Percentiles rank a stretch among this genome's conserved stretches.
phyloP scores from a whole-genome alignment of 2,113 vertebrate species.

The Apistogramma diplotaenia region DNA sequence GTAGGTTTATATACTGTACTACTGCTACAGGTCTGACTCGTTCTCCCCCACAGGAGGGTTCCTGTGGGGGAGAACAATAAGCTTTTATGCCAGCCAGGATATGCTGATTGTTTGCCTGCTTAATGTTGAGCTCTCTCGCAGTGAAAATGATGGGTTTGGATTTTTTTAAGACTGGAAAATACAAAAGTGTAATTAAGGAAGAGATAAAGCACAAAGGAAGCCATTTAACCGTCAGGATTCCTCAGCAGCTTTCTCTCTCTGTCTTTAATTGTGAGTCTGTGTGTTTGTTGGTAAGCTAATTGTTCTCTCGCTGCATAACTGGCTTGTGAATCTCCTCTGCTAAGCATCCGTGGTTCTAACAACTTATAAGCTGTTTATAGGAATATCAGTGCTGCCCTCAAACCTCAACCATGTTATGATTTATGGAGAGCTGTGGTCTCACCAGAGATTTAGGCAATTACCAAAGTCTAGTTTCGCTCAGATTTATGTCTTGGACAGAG shows the following conservation, averaged over 20 bases:
- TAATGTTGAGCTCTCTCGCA: slow-evolving; percentile 4
- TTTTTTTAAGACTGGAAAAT: slow-evolving; percentile 49
- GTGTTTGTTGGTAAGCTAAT: slow-evolving; percentile 32
- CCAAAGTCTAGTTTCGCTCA: slow-evolving; percentile 49
- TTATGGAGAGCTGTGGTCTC: slow-evolving; percentile 54
- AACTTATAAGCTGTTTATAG: slow-evolving; percentile 47
- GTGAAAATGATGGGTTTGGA: slow-evolving; percentile 42
- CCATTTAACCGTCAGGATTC: slow-evolving; percentile 22
- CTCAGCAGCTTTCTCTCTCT: not conserved
- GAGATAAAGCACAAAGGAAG: slow-evolving; percentile 38
- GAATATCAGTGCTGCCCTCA: slow-evolving; percentile 47
- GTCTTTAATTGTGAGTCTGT: slow-evolving; percentile 10
- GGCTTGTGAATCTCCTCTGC: slow-evolving; percentile 12
- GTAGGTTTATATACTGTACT: slow-evolving; percentile 31
- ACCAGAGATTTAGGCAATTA: slow-evolving; percentile 55
- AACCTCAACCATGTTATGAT: slow-evolving; percentile 58
- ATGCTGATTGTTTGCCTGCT: slow-evolving; percentile 50
- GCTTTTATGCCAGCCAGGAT: slow-evolving; percentile 50
- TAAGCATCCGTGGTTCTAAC: slow-evolving; percentile 27
- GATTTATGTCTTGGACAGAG: slow-evolving; percentile 51
- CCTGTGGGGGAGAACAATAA: slow-evolving; percentile 51
- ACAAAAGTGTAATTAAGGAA: slow-evolving; percentile 43
- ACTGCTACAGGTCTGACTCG: slow-evolving; percentile 22
- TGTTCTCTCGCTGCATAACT: slow-evolving; percentile 15
- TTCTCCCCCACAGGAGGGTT: slow-evolving; percentile 11